Evolutionary conservation across 1,140 invertebrate genomes (phyloP), one percentile per base, ranked within the genome.

Genomic region (Andrena cerasifolii): DNA sequence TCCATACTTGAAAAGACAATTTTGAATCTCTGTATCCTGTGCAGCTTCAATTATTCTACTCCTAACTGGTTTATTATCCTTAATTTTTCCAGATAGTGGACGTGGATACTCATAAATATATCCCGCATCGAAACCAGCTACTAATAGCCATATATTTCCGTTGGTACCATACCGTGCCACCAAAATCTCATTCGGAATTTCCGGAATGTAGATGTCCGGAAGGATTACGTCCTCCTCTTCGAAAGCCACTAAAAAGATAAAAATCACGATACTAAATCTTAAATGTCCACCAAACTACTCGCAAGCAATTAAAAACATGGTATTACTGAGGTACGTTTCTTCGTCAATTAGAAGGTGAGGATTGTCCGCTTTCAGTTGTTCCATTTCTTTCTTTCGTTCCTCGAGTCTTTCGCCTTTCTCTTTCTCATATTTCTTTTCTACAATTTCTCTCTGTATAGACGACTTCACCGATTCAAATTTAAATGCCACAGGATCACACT

Each of bases 61-160:
- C 58, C 84, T 90, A 2, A 91, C 43, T 21, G 90, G 93, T 77
- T 91, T 87, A 26, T 80, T 65, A 3, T 79, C 58, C 59, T 74
- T 87, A 65, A 26, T 21, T 45, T 73, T 61, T 33, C 5, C 14
- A 68, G 80, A 78, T 51, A 92, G 83, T 7, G 91, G 91, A 26
- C 91, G 91, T 6, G 91, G 83, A 89, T 94, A 95, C 90, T 96
- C 95, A 83, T 97, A 97, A 67, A 96, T 92, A 84, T 96, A 96
- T 51, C 96, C 96, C 31, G 95, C 94, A 91, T 96, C 96, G 89
- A 94, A 96, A 24, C 94, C 96, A 18, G 92, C 94, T 93, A 95
- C 93, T 2, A 94, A 94, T 1, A 95, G 77, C 93, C 94, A 94
- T 33, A 95, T 88, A 7, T 92, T 93, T 31, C 93, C 80, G 18